Conservation (phyloP, 2,888 invertebrate species). For the Torymus texanus region DNA sequence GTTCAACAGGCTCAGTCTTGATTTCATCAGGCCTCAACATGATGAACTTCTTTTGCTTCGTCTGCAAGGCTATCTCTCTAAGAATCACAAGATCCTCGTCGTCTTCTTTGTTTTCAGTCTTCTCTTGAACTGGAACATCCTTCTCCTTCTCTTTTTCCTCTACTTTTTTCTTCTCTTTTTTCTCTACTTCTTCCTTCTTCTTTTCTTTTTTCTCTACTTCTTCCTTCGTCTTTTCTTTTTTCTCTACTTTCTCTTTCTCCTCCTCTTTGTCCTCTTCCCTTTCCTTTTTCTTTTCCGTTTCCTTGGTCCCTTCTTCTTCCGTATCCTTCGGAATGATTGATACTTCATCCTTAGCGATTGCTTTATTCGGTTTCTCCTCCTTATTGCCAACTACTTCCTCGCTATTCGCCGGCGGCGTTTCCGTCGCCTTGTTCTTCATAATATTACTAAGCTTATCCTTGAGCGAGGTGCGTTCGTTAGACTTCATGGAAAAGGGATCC, state of each 20-base stretch:
- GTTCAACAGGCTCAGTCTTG: slow-evolving; percentile 48
- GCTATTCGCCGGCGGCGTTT: background rate
- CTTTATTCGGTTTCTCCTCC: background rate
- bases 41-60: slow-evolving; percentile 55
- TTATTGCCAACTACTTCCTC: too few species aligned
- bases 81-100: slow-evolving; percentile 69
- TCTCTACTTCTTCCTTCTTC: slow-evolving; percentile 23
- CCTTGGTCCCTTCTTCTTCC: background rate
- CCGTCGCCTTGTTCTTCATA: slow-evolving; percentile 59
- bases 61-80: slow-evolving; percentile 69
- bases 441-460: slow-evolving; percentile 71
- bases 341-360: background rate
- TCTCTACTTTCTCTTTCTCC: slow-evolving; percentile 2
- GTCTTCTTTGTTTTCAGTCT: slow-evolving; percentile 60
- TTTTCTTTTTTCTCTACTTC: background rate
- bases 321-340: too few species aligned
- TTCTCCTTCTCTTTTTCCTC: background rate
- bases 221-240: background rate
- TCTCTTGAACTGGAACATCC: slow-evolving; percentile 7
- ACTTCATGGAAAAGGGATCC: slow-evolving; percentile 62
- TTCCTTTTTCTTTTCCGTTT: background rate
- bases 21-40: slow-evolving; percentile 12
- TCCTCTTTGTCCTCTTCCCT: background rate
- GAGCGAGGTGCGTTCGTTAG: slow-evolving; percentile 66
- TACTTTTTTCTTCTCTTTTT: too few species aligned